Evolutionary conservation across 2,113 vertebrate species (phyloP), one percentile per base, ranked within the genome.

Genomic region (Dasyornis broadbenti): DNA sequence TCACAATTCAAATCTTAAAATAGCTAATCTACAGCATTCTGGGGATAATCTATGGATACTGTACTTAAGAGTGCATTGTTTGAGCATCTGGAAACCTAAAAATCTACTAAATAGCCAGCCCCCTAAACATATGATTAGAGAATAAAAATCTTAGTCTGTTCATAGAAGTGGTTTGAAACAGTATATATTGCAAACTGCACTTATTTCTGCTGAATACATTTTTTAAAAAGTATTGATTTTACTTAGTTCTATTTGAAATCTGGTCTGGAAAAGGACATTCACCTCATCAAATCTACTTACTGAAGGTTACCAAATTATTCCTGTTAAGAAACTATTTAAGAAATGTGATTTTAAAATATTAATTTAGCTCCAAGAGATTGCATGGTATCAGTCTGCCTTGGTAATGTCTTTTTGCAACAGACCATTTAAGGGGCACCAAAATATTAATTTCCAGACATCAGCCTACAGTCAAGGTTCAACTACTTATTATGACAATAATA

Each of bases 121-220:
- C 89, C 80, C 96, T 92, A 98, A 98, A 98, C 97, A 98, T 98
- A 98, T 98, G 96, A 98, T 98, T 98, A 98, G 97, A 97, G 96
- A 98, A 98, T 98, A 98, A 98, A 98, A 97, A 89, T 93, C 96
- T 96, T 86, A 96, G 95, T 96, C 96, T 96, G 89, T 96, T 97
- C 96, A 95, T 60, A 97, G 94, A 97, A 97, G 94, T 94, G 77
- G 79, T 89, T 96, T 97, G 92, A 90, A 97, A 96, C 79, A 92
- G 82, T 94, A 47, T 86, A 33, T 92, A 73, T 82, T 28, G 33
- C 87, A 95, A 97, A 96, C 78, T 84, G 69, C 93, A 73, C 81
- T 93, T 92, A 76, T 35, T 93, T 95, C 42, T 79, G 75, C 78
- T 80, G 49, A 96, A 65, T 28, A 14, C 8, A 42, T 23, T 59